Evolutionary conservation across 1,140 invertebrate species (phyloP).

Genomic region (Cotesia glomerata): DNA sequence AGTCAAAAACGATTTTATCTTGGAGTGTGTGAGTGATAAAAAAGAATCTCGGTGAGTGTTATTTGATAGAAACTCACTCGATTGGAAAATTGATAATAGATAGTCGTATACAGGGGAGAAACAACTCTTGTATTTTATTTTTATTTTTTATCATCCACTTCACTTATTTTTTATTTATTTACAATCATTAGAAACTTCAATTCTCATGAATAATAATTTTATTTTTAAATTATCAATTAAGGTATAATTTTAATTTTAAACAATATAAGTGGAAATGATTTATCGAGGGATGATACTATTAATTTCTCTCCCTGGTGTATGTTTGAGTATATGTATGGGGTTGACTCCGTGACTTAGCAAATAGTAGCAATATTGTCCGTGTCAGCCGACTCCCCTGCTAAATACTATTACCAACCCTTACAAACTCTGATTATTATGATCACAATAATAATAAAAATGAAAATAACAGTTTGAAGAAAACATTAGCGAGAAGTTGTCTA

Average conservation of each 20-base stretch:
- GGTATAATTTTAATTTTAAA: neutral
- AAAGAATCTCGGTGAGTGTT: slow-evolving; percentile 27
- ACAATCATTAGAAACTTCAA: neutral
- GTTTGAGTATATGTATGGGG: neutral
- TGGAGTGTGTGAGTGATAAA: neutral
- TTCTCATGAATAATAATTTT: neutral
- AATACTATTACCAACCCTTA: slow-evolving; percentile 37
- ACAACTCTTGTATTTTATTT: neutral
- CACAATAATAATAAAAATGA: too few species aligned
- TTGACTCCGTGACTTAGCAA: slow-evolving; percentile 40
- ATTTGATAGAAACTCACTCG: slow-evolving; percentile 35
- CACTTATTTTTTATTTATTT: neutral
- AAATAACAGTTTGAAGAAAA: neutral
- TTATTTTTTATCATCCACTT: neutral
- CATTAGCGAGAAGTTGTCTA: neutral
- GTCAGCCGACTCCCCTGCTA: slow-evolving; percentile 40
- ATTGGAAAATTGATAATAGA: slow-evolving; percentile 32
- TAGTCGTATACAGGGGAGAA: slow-evolving; percentile 3
- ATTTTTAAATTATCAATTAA: too few species aligned
- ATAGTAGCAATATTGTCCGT: slow-evolving; percentile 46
- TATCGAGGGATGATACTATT: neutral
- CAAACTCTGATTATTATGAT: neutral
- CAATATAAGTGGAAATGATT: neutral
- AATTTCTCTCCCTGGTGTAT: neutral
- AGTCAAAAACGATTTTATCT: slow-evolving; percentile 26